Conservation (phyloP, 2,113 vertebrate genomes). For the human region GRCh38 chr11:38162501-38163000, state of each 20-base stretch:
- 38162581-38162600: background rate
- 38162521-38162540: background rate
- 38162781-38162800: background rate
- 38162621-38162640: background rate
- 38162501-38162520: background rate
- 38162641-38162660: background rate
- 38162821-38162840: background rate
- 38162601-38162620: too few species aligned
- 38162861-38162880: accelerated
- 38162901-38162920: background rate
- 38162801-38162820: background rate
- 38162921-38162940: background rate
- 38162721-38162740: background rate
- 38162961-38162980: too few species aligned
- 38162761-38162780: background rate
- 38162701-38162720: background rate
- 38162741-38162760: background rate
- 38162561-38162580: background rate
- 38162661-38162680: background rate
- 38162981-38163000: too few species aligned
- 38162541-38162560: background rate
- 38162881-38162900: background rate
- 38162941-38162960: background rate
- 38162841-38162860: background rate
- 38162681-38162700: background rate